phyloP scores from a whole-genome alignment of 2,797 vertebrate species.

The Pseudotriccus pelzelni region DNA sequence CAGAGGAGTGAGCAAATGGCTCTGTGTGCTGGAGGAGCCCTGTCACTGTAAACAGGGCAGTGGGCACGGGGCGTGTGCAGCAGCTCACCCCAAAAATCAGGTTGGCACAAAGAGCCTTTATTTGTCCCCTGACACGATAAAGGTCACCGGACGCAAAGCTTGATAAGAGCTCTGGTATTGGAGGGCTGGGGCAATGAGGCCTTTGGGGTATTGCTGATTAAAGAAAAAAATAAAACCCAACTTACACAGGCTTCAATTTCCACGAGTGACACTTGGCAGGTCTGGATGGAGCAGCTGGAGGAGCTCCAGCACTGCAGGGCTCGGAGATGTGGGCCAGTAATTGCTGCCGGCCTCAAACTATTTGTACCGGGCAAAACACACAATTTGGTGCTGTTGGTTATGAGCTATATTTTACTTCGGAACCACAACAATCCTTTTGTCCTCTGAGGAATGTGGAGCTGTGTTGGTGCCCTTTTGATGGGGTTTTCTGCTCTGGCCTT shows the following conservation, averaged over 20 bases:
- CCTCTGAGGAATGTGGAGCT: not conserved
- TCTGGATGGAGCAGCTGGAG: constrained; percentile 39
- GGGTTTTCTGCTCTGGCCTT: constrained; percentile 47
- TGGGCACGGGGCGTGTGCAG: not conserved
- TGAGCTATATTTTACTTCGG: constrained; percentile 59
- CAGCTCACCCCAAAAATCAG: not conserved
- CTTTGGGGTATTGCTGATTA: constrained; percentile 26
- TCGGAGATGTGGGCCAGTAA: constrained; percentile 47
- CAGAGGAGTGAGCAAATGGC: not conserved
- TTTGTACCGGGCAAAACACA: constrained; percentile 58
- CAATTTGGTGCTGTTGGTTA: constrained; percentile 36
- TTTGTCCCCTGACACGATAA: not conserved
- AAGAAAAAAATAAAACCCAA: constrained; percentile 9
- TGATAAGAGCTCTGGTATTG: not conserved
- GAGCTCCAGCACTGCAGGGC: not conserved
- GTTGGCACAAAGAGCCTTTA: not conserved
- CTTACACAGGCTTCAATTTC: not conserved
- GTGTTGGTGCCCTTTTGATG: not conserved
- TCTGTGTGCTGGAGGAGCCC: not conserved
- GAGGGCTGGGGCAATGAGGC: not conserved
- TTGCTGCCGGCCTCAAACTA: constrained; percentile 59
- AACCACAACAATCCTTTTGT: constrained; percentile 57
- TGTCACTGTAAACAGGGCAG: not conserved
- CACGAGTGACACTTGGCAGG: constrained; percentile 55
- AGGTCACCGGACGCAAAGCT: not conserved